phyloP scores from a whole-genome alignment of 2,888 invertebrate species.

The Pterostichus madidus region DNA sequence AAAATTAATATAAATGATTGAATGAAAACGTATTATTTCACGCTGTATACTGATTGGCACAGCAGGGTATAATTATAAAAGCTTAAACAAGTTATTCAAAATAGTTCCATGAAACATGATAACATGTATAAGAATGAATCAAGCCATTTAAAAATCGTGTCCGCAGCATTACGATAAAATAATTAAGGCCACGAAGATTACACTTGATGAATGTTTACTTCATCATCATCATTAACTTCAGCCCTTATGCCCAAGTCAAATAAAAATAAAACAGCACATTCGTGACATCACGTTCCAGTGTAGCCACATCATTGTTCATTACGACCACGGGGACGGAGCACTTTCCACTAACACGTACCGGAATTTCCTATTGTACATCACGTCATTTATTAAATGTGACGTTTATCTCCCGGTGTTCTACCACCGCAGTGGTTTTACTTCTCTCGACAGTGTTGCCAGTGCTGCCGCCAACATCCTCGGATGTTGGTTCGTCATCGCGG shows the following conservation, averaged over 20 bases:
- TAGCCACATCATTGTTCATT: conserved; percentile 44
- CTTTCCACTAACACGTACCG: conserved; percentile 44
- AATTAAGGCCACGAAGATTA: conserved; percentile 16
- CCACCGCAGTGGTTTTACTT: conserved; percentile 13
- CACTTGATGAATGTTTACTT: conserved; percentile 9
- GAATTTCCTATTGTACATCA: conserved; percentile 48
- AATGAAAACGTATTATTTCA: no score
- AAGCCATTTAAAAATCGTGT: not conserved
- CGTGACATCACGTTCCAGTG: conserved; percentile 8
- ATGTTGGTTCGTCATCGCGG: not conserved
- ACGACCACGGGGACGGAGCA: not conserved
- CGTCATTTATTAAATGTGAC: conserved; percentile 63
- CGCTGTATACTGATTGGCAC: no score
- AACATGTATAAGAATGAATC: not conserved
- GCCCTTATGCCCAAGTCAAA: not conserved
- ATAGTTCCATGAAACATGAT: not conserved
- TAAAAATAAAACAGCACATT: not conserved
- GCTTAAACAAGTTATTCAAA: not conserved
- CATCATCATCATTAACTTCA: conserved; percentile 9
- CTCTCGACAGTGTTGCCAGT: not conserved
- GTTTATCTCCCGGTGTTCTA: conserved; percentile 38
- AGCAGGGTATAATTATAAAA: not conserved
- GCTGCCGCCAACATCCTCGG: not conserved
- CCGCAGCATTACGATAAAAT: conserved; percentile 6
- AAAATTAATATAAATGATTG: no score